These are phyloP conservation scores for Gorsachius goisagi DNA, from an alignment of 2,113 vertebrate species.

Conservation along the genomic window DNA sequence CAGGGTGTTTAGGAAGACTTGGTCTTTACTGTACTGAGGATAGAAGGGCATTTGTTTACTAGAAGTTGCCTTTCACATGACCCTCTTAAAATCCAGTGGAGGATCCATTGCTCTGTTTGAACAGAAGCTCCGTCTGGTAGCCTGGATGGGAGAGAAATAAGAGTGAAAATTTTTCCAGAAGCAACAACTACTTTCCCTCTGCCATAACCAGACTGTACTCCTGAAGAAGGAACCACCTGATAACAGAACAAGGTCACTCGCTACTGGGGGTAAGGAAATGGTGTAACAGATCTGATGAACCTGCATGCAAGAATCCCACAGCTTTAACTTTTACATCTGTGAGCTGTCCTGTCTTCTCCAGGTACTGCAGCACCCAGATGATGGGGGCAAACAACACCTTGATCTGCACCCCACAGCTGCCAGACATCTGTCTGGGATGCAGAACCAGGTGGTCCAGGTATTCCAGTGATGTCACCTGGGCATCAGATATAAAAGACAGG, in stretches of 20 bases:
- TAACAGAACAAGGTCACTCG: not conserved
- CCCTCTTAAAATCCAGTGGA: slow-evolving; percentile 80
- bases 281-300: slow-evolving; percentile 15
- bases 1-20: not conserved
- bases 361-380: slow-evolving; percentile 76
- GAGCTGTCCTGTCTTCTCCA: slow-evolving; percentile 72
- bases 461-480: slow-evolving; percentile 75
- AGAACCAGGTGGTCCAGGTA: slow-evolving; percentile 72
- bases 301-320: slow-evolving; percentile 68
- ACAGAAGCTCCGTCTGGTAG: slow-evolving; percentile 79
- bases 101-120: slow-evolving; percentile 77
- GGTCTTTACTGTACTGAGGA: not conserved
- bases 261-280: not conserved
- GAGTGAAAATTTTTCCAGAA: not conserved
- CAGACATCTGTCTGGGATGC: slow-evolving; percentile 67
- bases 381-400: slow-evolving; percentile 79
- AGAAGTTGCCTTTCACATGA: slow-evolving; percentile 77
- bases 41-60: slow-evolving; percentile 48
- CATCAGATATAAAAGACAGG: not conserved
- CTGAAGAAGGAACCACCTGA: not conserved
- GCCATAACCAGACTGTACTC: not conserved
- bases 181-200: not conserved
- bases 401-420: slow-evolving; percentile 80
- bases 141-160: slow-evolving; percentile 10
- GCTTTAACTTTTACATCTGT: slow-evolving; percentile 50